These are phyloP conservation scores for Cichlasoma orientale DNA, from an alignment of 2,797 vertebrate genomes.

Conservation along the genomic window DNA sequence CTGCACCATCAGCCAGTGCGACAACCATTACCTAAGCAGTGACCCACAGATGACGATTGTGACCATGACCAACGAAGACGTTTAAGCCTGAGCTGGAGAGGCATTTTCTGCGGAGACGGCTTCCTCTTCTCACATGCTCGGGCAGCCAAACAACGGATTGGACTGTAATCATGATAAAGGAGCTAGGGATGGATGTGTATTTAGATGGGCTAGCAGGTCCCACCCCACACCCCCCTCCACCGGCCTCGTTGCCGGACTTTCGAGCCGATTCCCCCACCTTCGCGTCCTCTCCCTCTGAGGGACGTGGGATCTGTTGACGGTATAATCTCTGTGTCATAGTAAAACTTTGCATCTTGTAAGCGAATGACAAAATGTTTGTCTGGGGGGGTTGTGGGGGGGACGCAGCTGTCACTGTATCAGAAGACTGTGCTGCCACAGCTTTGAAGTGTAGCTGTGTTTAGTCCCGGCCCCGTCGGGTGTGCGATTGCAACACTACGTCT, in stretches of 20 bases:
- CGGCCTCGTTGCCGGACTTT: not conserved
- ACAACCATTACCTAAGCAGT: slow-evolving; percentile 58
- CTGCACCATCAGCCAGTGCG: slow-evolving; percentile 71
- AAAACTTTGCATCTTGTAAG: slow-evolving; percentile 55
- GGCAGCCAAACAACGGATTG: slow-evolving; percentile 40
- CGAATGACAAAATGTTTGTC: slow-evolving; percentile 27
- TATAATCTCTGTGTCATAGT: slow-evolving; percentile 66
- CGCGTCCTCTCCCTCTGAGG: slow-evolving; percentile 22
- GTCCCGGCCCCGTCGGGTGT: slow-evolving; percentile 53
- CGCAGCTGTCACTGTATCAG: slow-evolving; percentile 8
- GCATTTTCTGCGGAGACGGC: slow-evolving; percentile 1
- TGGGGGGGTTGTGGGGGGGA: slow-evolving; percentile 1
- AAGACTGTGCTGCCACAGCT: slow-evolving; percentile 40
- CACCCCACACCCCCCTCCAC: not conserved
- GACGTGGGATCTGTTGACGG: slow-evolving; percentile 14
- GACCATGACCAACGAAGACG: slow-evolving; percentile 55
- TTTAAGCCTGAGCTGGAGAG: slow-evolving; percentile 32
- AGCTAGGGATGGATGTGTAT: slow-evolving; percentile 2
- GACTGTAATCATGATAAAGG: slow-evolving; percentile 50
- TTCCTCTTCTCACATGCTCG: slow-evolving; percentile 8
- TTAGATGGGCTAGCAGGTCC: not conserved
- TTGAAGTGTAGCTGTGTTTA: slow-evolving; percentile 44
- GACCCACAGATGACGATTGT: slow-evolving; percentile 78
- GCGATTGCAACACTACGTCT: slow-evolving; percentile 38
- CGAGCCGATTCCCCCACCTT: not conserved